These are phyloP conservation scores for Stigmatopora argus DNA, from an alignment of 2,113 vertebrate genomes.

Conservation along the genomic window DNA sequence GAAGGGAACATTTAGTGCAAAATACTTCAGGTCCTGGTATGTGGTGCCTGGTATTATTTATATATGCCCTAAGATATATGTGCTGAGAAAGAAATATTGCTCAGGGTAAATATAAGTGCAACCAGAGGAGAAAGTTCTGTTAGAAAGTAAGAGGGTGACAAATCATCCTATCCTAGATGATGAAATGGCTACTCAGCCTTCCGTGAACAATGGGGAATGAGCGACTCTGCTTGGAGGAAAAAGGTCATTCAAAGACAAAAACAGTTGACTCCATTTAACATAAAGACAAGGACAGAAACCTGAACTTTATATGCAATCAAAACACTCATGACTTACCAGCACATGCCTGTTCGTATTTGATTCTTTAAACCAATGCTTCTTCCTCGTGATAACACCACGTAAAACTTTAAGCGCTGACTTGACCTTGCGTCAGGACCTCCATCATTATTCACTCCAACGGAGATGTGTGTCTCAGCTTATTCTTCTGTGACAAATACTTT, in stretches of 20 bases:
- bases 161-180: slow-evolving; percentile 26
- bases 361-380: neutral
- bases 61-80: neutral
- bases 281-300: slow-evolving; percentile 22
- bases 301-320: slow-evolving; percentile 1
- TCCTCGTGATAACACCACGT: neutral
- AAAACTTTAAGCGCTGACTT: neutral
- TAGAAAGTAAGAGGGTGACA: slow-evolving; percentile 22
- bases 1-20: neutral
- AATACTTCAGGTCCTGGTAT: neutral
- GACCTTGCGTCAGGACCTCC: slow-evolving; percentile 10
- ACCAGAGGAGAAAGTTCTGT: slow-evolving; percentile 1
- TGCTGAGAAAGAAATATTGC: slow-evolving; percentile 9
- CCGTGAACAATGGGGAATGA: slow-evolving; percentile 31
- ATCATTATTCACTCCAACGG: slow-evolving; percentile 17
- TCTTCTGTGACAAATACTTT: slow-evolving; percentile 9
- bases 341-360: neutral
- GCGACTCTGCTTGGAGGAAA: slow-evolving; percentile 33
- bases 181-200: slow-evolving; percentile 38
- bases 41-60: neutral
- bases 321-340: neutral
- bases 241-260: slow-evolving; percentile 44
- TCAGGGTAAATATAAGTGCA: slow-evolving; percentile 2
- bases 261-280: slow-evolving; percentile 40
- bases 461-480: slow-evolving; percentile 21